Evolutionary conservation across 2,113 vertebrate species (phyloP), one percentile per base, ranked within the genome.

Genomic region (Cyphomyrus discorhynchus): DNA sequence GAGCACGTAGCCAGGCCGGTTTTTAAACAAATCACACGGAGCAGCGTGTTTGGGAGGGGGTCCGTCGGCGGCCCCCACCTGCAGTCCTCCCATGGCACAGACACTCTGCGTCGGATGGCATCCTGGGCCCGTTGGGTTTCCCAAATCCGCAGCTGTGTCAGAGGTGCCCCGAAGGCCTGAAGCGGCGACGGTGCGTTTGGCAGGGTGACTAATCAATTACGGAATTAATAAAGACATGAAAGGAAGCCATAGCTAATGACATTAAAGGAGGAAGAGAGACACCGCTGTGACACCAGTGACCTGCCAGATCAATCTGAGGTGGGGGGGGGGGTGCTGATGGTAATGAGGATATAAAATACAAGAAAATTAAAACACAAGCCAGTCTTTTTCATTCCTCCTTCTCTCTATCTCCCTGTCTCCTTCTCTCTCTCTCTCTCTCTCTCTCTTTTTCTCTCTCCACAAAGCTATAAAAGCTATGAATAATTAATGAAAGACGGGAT

Each of bases 381-480:
- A 70, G 9, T 31, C 62, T 70, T 1, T 70, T 70, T 70, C 10
- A 19, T n/a, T 10, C 21, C 42, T 47, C 39, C 11, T 9, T 46
- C 74, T 21, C 17, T 46, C 70, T 13, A 1, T 35, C 24, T 74
- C 9, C 3, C 62, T 5, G 27, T 39, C 10, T 77, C n/a, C 13
- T 0, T 7, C 74, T 19, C 35, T 21, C 35, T 24, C 42, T 24
- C 17, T 83, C 35, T 24, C 19, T n/a, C 77, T 24, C 42, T 46
- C 6, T 83, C 35, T 83, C 39, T n/a, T 9, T 47, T 1, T n/a
- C 82, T 84, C 8, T 47, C 45, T n/a, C 19, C 42, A 84, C 82
- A 84, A 84, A 42, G 82, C 82, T 47, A 11, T 45, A 42, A 84
- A 84, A 84, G 82, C 82, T 46, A 84, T 84, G 82, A 84, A 84